A percentile compares a stretch with the other conserved stretches of the same genome.
phyloP scores from a whole-genome alignment of 2,888 invertebrate species.

The Drosophila mimica region DNA sequence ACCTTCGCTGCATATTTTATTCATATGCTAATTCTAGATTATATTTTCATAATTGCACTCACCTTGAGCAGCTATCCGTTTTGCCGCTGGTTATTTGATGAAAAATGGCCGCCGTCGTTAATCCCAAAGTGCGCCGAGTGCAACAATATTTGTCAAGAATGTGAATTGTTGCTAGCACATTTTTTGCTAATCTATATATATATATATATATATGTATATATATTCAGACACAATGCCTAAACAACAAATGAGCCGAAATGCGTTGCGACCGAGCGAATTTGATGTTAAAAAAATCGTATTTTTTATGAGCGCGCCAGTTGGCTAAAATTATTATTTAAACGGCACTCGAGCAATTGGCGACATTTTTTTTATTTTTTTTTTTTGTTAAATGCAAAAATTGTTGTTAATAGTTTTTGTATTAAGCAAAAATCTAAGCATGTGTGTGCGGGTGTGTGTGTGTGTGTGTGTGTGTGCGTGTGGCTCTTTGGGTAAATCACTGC shows the following conservation, averaged over 20 bases:
- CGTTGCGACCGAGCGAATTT: constrained; percentile 56
- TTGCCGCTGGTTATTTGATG: constrained; percentile 75
- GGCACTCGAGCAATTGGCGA: constrained; percentile 45
- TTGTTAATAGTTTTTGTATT: constrained; percentile 30
- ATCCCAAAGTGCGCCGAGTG: constrained; percentile 48
- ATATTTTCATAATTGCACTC: constrained; percentile 21
- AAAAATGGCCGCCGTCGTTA: constrained; percentile 69
- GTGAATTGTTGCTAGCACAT: constrained; percentile 66
- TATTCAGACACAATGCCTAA: constrained; percentile 16
- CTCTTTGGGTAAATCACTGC: constrained; percentile 35
- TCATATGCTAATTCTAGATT: constrained; percentile 34
- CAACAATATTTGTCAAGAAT: constrained; percentile 46
- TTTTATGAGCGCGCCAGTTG: constrained; percentile 40
- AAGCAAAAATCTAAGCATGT: constrained; percentile 3
- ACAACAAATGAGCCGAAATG: constrained; percentile 43
- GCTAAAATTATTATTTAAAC: constrained; percentile 31
- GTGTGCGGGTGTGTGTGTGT: not conserved
- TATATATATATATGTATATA: not conserved
- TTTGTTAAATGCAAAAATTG: constrained; percentile 27
- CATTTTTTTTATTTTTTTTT: constrained; percentile 19
- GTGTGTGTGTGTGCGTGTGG: constrained; percentile 5
- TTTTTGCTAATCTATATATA: constrained; percentile 22
- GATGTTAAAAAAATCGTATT: constrained; percentile 44
- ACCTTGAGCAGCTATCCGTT: constrained; percentile 82
- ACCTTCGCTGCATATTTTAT: constrained; percentile 6